Conservation (phyloP, 2,888 invertebrate species). For the Taenaris catops region DNA sequence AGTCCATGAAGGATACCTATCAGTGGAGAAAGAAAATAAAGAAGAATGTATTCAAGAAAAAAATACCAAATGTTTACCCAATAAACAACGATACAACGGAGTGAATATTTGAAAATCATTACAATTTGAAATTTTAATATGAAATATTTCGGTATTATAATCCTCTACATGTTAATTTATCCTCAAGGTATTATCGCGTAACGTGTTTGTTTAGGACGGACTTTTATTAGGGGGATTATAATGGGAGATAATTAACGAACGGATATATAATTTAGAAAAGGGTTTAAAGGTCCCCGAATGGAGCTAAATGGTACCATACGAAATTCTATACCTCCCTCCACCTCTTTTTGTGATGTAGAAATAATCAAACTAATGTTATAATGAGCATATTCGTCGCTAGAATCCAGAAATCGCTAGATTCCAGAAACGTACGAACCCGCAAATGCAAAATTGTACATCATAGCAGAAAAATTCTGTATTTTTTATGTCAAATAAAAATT, state of each 20-base stretch:
- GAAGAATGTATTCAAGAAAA: no score
- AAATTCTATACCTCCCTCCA: neutral
- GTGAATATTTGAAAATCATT: neutral
- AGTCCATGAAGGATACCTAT: no score
- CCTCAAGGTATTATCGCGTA: constrained; percentile 9
- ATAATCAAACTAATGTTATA: no score
- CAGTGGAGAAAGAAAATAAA: no score
- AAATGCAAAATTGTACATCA: no score
- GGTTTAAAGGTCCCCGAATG: constrained; percentile 1
- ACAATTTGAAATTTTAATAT: constrained; percentile 3
- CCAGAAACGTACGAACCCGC: no score
- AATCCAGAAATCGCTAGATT: no score
- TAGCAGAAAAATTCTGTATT: no score
- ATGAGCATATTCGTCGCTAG: no score
- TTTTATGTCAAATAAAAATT: no score
- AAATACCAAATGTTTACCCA: no score
- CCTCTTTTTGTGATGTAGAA: neutral
- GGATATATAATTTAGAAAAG: constrained; percentile 11
- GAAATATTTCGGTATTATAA: neutral
- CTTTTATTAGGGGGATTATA: constrained; percentile 18
- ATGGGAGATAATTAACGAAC: constrained; percentile 16
- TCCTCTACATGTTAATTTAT: constrained; percentile 6
- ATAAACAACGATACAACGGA: neutral
- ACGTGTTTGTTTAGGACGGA: constrained; percentile 21
- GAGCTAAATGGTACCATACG: constrained; percentile 5